Base-by-base conservation (phyloP, 2,113 vertebrate genomes). In the Acrocephalus arundinaceus region DNA sequence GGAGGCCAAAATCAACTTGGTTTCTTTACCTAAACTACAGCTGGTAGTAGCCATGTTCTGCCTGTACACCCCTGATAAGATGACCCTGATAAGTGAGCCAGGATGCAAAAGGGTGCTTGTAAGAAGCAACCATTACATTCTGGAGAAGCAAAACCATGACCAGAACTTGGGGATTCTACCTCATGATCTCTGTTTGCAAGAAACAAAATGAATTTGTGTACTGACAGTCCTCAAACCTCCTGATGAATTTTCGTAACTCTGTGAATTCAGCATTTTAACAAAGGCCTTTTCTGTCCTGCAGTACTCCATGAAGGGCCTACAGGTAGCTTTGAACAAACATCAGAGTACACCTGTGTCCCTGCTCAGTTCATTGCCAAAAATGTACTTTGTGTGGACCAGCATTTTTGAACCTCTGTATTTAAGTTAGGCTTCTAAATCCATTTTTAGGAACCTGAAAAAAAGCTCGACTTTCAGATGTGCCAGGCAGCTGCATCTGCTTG, bases 381-480 rank as follows among this genome's bases (percentile, higher is more conserved):
- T 1, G 9, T 55, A 59, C 65, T 66, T 51, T 30, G 20, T 59
- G 58, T 12, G 6, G 41, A 77, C 51, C 39, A 41, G 73, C 28
- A 87, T 78, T 80, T 79, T 55, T 89, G 55, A 91, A 49, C 27
- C 15, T 52, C 6, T 21, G 13, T n/a, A 92, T 52, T 43, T 59
- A 88, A 86, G 37, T 70, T 43, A 77, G 65, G 17, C 79, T 88
- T 86, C 49, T 52, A 86, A 86, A 95, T 30, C 15, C 9, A 28
- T 75, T 92, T 94, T 92, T 87, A 95, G 76, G 57, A 75, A 80
- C 20, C 6, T 58, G 90, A 90, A 88, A 73, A 73, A 65, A 28
- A 2, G 22, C 13, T 59, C 54, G n/a, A 49, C 41, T 78, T 89
- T 89, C 20, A 78, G 45, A 71, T 31, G 28, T 62, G 72, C 31